Evolutionary conservation across 2,888 invertebrate genomes (phyloP).

Genomic region (Autographa gamma): DNA sequence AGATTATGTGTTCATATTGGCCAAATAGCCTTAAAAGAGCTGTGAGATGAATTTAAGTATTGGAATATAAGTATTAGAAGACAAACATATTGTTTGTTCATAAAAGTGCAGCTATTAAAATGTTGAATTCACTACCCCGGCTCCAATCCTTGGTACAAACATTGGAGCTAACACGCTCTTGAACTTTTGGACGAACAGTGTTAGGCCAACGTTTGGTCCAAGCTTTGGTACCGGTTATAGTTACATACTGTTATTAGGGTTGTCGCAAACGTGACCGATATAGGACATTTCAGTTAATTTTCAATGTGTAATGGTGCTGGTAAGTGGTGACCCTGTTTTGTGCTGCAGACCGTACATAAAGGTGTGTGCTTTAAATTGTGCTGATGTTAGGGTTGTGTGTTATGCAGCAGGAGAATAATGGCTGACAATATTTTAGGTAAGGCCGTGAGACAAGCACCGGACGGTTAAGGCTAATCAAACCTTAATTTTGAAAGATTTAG

Average conservation of each 20-base stretch:
- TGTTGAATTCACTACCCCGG: conserved; percentile 48
- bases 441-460: conserved; percentile 40
- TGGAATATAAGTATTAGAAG: conserved; percentile 61
- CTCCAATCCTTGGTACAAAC: no score
- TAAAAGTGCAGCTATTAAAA: conserved; percentile 47
- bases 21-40: conserved; percentile 86
- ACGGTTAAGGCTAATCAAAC: background rate
- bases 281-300: conserved; percentile 7
- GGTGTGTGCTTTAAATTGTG: conserved; percentile 55
- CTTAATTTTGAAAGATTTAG: background rate
- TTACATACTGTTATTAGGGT: background rate
- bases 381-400: conserved; percentile 67
- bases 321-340: conserved; percentile 41
- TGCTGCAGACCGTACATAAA: conserved; percentile 36
- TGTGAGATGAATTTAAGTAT: conserved; percentile 82
- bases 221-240: background rate
- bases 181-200: background rate
- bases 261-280: conserved; percentile 7
- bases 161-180: background rate
- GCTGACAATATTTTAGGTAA: conserved; percentile 76
- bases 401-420: conserved; percentile 86
- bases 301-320: conserved; percentile 41
- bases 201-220: conserved; percentile 2
- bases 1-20: conserved; percentile 81
- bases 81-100: conserved; percentile 49